These are phyloP conservation scores for Perdita meconis DNA, from an alignment of 2,888 invertebrate species.

Conservation along the genomic window DNA sequence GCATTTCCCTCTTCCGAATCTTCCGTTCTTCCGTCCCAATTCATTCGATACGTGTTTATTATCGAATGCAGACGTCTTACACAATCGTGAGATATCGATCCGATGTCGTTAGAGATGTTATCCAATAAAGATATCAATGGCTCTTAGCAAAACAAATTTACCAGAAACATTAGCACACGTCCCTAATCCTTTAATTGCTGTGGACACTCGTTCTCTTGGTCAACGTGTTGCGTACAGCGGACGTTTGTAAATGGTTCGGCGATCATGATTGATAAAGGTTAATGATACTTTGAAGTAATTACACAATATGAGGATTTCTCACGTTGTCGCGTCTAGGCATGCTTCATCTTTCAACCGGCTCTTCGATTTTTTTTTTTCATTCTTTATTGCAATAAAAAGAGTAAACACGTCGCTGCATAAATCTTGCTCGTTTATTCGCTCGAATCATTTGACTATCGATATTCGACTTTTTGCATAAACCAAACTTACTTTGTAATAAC, in stretches of 20 bases:
- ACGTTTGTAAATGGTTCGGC: neutral
- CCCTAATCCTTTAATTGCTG: neutral
- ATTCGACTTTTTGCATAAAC: too few relatives aligned
- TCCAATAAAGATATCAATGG: neutral
- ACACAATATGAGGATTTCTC: too few relatives aligned
- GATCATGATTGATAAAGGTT: neutral
- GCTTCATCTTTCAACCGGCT: neutral
- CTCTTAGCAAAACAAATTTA: neutral
- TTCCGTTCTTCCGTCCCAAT: neutral
- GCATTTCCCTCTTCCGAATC: neutral
- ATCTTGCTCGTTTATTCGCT: too few relatives aligned
- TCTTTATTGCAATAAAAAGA: neutral
- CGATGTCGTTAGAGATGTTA: neutral
- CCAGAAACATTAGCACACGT: neutral
- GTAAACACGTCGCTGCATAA: neutral
- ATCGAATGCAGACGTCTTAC: neutral
- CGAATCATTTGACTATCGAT: too few relatives aligned
- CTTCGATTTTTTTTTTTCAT: neutral
- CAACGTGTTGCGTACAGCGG: neutral
- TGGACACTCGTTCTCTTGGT: neutral
- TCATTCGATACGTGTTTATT: neutral
- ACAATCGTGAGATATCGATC: neutral
- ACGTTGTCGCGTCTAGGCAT: neutral
- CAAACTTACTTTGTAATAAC: slow-evolving; percentile 1
- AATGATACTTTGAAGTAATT: neutral